Percentiles rank a stretch among this genome's conserved stretches.
phyloP scores from a whole-genome alignment of 2,113 vertebrate species.

The Equus przewalskii region DNA sequence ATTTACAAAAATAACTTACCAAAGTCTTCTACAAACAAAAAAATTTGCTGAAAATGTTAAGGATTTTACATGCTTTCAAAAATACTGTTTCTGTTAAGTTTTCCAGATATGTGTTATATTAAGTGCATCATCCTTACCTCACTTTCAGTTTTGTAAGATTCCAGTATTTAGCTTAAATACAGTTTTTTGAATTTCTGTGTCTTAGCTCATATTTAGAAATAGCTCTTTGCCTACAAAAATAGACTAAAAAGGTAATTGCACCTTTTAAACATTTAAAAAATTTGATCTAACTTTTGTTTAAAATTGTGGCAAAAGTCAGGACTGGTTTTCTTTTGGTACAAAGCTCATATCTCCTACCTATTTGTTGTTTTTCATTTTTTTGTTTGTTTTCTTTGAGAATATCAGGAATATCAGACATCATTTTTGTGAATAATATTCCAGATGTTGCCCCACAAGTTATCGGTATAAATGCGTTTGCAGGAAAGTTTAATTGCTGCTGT shows the following conservation, averaged over 20 bases:
- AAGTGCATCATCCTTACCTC: background rate
- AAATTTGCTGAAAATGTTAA: conserved; percentile 47
- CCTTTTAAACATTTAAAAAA: conserved; percentile 47
- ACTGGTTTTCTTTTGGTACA: background rate
- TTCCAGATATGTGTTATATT: conserved; percentile 20
- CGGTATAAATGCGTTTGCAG: conserved; percentile 60
- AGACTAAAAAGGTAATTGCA: conserved; percentile 33
- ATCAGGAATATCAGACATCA: conserved; percentile 57
- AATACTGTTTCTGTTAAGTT: background rate
- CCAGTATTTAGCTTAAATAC: conserved; percentile 17
- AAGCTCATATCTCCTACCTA: background rate
- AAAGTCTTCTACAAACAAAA: background rate
- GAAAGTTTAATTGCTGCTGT: conserved; percentile 78
- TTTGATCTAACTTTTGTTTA: conserved; percentile 46
- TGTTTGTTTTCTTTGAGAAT: conserved; percentile 57
- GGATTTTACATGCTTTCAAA: conserved; percentile 8
- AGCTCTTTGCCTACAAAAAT: conserved; percentile 45
- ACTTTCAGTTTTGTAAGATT: conserved; percentile 26
- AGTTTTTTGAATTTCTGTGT: conserved; percentile 43
- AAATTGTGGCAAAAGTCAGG: conserved; percentile 50
- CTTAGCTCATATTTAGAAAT: conserved; percentile 55
- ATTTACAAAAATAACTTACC: background rate
- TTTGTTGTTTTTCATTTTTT: conserved; percentile 48
- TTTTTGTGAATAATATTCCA: conserved; percentile 63
- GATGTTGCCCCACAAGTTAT: conserved; percentile 60